phyloP scores from a whole-genome alignment of 2,888 invertebrate genomes.

The Chloroclysta siterata region DNA sequence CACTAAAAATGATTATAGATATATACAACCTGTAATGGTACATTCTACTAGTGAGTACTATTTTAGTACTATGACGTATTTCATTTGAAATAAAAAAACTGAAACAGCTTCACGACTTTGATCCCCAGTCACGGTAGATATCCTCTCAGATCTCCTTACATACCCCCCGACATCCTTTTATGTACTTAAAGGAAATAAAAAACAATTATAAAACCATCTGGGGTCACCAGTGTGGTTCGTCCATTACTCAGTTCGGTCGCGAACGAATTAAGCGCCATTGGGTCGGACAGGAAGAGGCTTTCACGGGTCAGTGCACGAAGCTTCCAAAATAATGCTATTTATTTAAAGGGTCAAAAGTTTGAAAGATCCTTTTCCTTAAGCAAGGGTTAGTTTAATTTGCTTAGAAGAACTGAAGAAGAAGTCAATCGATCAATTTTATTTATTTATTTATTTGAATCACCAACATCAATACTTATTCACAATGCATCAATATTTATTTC shows the following conservation, averaged over 20 bases:
- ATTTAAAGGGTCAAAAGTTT: conserved; percentile 28
- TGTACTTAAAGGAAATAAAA: background rate
- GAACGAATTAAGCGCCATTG: conserved; percentile 57
- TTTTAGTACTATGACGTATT: too few relatives aligned
- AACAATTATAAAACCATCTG: background rate
- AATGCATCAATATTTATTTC: too few relatives aligned
- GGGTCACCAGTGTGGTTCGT: conserved; percentile 18
- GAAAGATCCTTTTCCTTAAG: conserved; percentile 14
- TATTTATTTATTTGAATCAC: too few relatives aligned
- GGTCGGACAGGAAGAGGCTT: conserved; percentile 43
- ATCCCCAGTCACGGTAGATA: too few relatives aligned
- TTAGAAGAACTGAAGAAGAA: background rate
- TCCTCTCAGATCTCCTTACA: too few relatives aligned
- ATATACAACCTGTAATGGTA: too few relatives aligned
- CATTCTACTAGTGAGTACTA: too few relatives aligned
- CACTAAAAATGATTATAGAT: too few relatives aligned
- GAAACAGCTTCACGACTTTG: too few relatives aligned
- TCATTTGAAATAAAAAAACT: too few relatives aligned
- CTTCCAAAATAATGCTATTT: conserved; percentile 42
- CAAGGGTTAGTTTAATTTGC: conserved; percentile 1
- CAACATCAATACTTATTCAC: too few relatives aligned
- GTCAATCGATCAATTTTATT: background rate
- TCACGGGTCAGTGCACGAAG: conserved; percentile 46
- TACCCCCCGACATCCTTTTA: too few relatives aligned
- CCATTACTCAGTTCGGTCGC: conserved; percentile 38